Conservation (phyloP, 2,113 vertebrate genomes). For the Vidua chalybeata region DNA sequence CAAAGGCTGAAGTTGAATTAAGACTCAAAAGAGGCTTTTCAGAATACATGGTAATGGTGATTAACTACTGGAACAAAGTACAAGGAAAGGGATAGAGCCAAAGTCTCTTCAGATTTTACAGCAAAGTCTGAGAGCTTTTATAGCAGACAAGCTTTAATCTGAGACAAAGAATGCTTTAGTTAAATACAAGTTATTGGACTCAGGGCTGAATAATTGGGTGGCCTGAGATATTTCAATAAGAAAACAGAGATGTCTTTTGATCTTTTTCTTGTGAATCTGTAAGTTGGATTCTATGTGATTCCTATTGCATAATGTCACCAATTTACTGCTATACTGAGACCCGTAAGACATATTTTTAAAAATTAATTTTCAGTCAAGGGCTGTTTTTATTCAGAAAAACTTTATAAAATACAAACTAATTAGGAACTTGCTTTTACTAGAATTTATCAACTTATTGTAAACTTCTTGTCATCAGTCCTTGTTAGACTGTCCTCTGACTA, state of each 20-base stretch:
- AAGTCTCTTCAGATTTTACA: conserved; percentile 40
- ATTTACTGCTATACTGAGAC: not conserved
- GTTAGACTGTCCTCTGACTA: not conserved
- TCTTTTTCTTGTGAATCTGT: not conserved
- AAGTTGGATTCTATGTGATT: not conserved
- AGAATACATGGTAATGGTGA: conserved; percentile 24
- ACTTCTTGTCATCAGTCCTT: not conserved
- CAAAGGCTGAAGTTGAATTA: conserved; percentile 16
- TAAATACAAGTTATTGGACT: conserved; percentile 3
- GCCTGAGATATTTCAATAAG: not conserved
- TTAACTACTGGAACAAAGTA: conserved; percentile 15
- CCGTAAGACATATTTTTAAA: fast-evolving
- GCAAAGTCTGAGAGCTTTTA: not conserved
- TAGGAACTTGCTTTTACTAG: not conserved
- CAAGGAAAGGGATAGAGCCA: conserved; percentile 3
- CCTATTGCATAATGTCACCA: not conserved
- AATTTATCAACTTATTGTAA: not conserved
- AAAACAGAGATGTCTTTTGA: conserved; percentile 9
- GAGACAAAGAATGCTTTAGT: conserved; percentile 39
- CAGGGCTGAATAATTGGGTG: conserved; percentile 1
- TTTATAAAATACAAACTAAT: not conserved
- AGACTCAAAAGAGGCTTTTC: conserved; percentile 34
- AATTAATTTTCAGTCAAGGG: not conserved
- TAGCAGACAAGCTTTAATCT: conserved; percentile 12
- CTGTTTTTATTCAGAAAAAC: not conserved